Conservation (phyloP, 2,113 vertebrate species). For the Pluvialis apricaria region DNA sequence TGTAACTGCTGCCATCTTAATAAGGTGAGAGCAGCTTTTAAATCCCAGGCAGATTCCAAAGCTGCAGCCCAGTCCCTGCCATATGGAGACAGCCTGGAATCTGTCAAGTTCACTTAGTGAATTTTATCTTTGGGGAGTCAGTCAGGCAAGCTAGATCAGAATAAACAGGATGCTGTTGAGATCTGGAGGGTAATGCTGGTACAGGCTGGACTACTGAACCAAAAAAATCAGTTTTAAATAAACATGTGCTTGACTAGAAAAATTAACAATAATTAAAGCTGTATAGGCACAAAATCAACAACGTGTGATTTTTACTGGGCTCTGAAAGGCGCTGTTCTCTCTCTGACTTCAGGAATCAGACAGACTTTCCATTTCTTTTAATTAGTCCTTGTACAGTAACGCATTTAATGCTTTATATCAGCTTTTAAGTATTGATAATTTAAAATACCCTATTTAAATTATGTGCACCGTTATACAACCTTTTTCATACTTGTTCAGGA, state of each 20-base stretch:
- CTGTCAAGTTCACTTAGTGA: constrained; percentile 86
- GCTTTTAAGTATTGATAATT: background rate
- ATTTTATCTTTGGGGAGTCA: constrained; percentile 80
- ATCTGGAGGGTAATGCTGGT: constrained; percentile 72
- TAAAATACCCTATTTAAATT: background rate
- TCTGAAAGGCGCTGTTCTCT: background rate
- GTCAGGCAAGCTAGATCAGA: constrained; percentile 75
- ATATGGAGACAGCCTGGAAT: constrained; percentile 85
- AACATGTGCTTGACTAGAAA: constrained; percentile 44
- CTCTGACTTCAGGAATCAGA: background rate
- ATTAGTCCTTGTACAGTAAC: background rate
- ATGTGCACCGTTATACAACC: background rate
- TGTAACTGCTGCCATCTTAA: constrained; percentile 79
- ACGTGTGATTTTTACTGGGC: background rate
- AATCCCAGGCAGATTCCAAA: constrained; percentile 66
- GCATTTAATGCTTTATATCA: background rate
- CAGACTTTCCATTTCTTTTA: background rate
- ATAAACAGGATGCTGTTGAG: constrained; percentile 73
- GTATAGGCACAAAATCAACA: background rate
- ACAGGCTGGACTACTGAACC: constrained; percentile 63
- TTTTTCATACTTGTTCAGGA: background rate
- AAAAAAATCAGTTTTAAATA: constrained; percentile 50
- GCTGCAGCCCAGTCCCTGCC: constrained; percentile 71
- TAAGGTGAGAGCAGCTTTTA: constrained; percentile 77
- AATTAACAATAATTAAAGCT: constrained; percentile 61